Percentiles rank a stretch among this genome's conserved stretches.
Evolutionary conservation across 2,797 vertebrate species (phyloP).

Genomic region (Chelonia mydas): DNA sequence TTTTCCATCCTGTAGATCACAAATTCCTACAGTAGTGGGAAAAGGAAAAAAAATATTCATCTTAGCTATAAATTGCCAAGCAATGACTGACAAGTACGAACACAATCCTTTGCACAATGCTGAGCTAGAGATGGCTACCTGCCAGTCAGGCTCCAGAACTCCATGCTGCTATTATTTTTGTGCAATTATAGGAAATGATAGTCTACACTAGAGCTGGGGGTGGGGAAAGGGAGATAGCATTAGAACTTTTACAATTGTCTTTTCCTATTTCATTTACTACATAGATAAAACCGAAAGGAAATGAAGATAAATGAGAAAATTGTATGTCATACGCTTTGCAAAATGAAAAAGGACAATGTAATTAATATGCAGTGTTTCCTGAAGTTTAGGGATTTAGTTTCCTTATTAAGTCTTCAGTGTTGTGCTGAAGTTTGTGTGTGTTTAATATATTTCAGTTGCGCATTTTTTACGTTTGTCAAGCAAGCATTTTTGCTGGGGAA

Average conservation of each 20-base stretch:
- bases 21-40: conserved; percentile 60
- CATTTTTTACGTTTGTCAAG: conserved; percentile 13
- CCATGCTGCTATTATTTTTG: conserved; percentile 23
- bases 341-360: not conserved
- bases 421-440: not conserved
- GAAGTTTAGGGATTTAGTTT: conserved; percentile 5
- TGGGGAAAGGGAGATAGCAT: not conserved
- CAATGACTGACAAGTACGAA: conserved; percentile 65
- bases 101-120: conserved; percentile 32
- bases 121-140: conserved; percentile 25
- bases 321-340: not conserved
- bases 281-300: not conserved
- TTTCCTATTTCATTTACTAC: not conserved
- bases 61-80: conserved; percentile 48
- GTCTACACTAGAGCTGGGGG: conserved; percentile 1
- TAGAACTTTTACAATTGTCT: not conserved
- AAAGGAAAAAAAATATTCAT: conserved; percentile 3
- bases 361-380: not conserved
- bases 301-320: not conserved
- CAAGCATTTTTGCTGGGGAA: not conserved
- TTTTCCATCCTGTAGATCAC: conserved; percentile 59
- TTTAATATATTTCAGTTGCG: not conserved
- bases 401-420: not conserved
- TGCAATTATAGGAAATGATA: conserved; percentile 34
- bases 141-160: conserved; percentile 49